Conservation (phyloP, 2,888 invertebrate species). For the Pycnomerus fuliginosus region DNA sequence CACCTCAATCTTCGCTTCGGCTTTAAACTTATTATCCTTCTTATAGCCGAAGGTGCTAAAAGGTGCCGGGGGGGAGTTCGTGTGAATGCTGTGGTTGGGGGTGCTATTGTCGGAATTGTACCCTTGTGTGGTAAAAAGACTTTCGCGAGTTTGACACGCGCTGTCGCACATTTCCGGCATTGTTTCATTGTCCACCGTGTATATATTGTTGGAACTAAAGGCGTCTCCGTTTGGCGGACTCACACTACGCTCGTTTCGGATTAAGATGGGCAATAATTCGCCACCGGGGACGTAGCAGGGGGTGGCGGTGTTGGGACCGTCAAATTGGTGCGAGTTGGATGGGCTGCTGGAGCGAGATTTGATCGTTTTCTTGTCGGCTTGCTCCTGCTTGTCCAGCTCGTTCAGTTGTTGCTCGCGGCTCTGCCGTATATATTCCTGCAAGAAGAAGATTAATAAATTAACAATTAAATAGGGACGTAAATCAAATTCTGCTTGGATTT, state of each 20-base stretch:
- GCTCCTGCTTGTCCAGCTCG: constrained; percentile 56
- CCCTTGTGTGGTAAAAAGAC: constrained; percentile 60
- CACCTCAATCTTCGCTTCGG: constrained; percentile 64
- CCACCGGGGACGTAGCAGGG: constrained; percentile 56
- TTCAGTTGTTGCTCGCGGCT: constrained; percentile 79
- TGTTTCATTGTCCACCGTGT: constrained; percentile 42
- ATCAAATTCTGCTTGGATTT: too few species aligned
- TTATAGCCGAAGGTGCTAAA: constrained; percentile 61
- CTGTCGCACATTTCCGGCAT: constrained; percentile 68
- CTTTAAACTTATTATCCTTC: constrained; percentile 54
- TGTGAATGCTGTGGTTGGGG: constrained; percentile 48
- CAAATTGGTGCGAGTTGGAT: constrained; percentile 41
- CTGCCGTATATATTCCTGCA: constrained; percentile 71
- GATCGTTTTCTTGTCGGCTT: constrained; percentile 16
- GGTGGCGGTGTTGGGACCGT: constrained; percentile 37
- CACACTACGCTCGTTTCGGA: constrained; percentile 43
- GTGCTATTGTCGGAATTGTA: constrained; percentile 49
- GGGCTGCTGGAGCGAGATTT: constrained; percentile 44
- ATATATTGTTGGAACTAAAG: constrained; percentile 38
- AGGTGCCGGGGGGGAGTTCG: constrained; percentile 49
- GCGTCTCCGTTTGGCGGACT: constrained; percentile 43
- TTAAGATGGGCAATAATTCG: constrained; percentile 50
- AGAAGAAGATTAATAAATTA: too few species aligned
- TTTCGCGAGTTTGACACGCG: constrained; percentile 82
- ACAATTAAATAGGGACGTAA: too few species aligned